Conservation (phyloP, 2,888 invertebrate genomes). For the Aproaerema taeniolella region DNA sequence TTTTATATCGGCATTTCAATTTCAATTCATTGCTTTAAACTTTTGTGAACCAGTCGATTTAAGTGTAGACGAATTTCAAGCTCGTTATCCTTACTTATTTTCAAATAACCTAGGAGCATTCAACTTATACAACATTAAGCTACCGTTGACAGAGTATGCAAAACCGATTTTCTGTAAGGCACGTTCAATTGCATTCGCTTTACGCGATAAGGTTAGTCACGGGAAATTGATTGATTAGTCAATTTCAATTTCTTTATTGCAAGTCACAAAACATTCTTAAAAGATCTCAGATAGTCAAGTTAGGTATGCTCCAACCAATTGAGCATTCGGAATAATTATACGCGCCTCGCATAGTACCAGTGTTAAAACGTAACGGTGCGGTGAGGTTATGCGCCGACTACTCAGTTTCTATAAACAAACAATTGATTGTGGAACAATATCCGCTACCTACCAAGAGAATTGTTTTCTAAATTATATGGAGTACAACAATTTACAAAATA, state of each 20-base stretch:
- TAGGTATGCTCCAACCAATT: not conserved
- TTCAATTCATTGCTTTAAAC: not conserved
- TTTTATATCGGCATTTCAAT: constrained; percentile 2
- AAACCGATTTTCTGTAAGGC: constrained; percentile 2
- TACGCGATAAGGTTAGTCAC: not conserved
- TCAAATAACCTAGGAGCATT: not conserved
- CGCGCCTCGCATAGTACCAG: not conserved
- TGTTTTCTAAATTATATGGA: constrained; percentile 7
- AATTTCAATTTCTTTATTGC: not conserved
- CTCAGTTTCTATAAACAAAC: constrained; percentile 3
- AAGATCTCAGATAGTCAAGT: not conserved
- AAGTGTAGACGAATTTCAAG: not conserved
- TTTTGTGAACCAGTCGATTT: not conserved
- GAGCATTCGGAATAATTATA: not conserved
- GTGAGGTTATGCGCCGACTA: constrained; percentile 2
- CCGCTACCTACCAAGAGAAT: constrained; percentile 2
- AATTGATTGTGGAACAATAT: constrained; percentile 3
- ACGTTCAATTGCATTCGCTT: not conserved
- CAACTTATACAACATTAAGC: not conserved
- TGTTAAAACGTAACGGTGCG: not conserved
- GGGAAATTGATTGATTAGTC: not conserved
- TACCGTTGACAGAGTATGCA: not conserved
- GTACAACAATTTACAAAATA: constrained; percentile 6
- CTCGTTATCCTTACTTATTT: not conserved
- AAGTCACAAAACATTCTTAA: too few relatives aligned